A percentile compares a stretch with the other conserved stretches of the same genome.
These are phyloP conservation scores for Daboia siamensis DNA, from an alignment of 2,113 vertebrate genomes.

Conservation along the genomic window DNA sequence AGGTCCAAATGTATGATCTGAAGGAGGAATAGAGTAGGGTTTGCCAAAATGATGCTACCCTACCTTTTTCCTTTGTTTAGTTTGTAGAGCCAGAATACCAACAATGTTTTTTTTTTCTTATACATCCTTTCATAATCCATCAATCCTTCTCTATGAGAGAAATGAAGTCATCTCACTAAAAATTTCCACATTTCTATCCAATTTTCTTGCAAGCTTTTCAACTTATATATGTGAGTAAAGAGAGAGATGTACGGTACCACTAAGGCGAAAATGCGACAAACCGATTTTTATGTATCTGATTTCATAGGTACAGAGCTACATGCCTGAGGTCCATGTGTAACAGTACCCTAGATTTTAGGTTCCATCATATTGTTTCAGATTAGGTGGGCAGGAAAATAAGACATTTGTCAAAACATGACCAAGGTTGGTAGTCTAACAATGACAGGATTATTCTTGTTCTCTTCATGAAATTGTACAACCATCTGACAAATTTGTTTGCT, in stretches of 20 bases:
- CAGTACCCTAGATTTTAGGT: not conserved
- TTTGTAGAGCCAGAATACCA: not conserved
- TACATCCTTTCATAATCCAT: too few relatives aligned
- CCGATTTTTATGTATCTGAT: not conserved
- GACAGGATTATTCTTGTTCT: not conserved
- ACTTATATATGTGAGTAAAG: not conserved
- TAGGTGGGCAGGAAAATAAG: not conserved
- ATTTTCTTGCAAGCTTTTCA: not conserved
- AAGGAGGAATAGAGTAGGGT: not conserved
- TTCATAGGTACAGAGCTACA: not conserved
- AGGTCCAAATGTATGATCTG: not conserved
- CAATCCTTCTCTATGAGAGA: too few relatives aligned
- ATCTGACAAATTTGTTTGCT: not conserved
- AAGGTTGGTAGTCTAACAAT: not conserved
- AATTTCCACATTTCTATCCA: too few relatives aligned
- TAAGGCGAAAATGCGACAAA: not conserved
- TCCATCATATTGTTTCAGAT: not conserved
- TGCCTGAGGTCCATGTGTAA: not conserved
- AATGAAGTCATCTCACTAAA: too few relatives aligned
- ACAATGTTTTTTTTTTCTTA: too few relatives aligned
- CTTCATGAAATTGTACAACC: not conserved
- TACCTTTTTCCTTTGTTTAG: not conserved
- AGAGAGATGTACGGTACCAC: not conserved
- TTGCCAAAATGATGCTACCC: not conserved
- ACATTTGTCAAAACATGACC: not conserved